phyloP scores from a whole-genome alignment of 2,113 vertebrate species.

The Callipepla squamata region DNA sequence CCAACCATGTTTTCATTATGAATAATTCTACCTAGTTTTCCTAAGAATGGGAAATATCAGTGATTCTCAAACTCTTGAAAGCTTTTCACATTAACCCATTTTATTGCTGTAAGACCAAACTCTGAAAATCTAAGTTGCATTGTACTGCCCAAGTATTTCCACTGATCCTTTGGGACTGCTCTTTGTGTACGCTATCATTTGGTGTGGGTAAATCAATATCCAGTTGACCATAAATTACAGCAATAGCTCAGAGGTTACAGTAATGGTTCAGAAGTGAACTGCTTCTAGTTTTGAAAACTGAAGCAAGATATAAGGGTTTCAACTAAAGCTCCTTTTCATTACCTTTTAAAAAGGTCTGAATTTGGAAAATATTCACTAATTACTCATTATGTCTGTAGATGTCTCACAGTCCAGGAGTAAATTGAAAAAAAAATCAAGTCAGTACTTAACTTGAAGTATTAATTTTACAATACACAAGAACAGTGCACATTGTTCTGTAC shows the following conservation, averaged over 20 bases:
- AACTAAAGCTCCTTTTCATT: neutral
- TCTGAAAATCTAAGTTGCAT: neutral
- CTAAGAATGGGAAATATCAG: neutral
- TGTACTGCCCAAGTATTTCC: neutral
- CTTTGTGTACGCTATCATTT: conserved; percentile 8
- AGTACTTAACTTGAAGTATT: conserved; percentile 63
- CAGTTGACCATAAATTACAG: neutral
- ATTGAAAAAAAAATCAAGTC: conserved; percentile 44
- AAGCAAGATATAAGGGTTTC: neutral
- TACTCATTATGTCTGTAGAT: conserved; percentile 59
- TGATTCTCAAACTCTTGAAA: neutral
- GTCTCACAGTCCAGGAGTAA: conserved; percentile 61
- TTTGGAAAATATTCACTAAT: conserved; percentile 57
- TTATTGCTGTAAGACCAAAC: neutral
- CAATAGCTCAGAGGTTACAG: conserved; percentile 15
- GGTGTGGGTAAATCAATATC: conserved; percentile 35
- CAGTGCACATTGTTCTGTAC: conserved; percentile 29
- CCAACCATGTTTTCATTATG: neutral
- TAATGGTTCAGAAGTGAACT: conserved; percentile 50
- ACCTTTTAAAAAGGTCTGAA: neutral
- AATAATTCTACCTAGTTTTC: neutral
- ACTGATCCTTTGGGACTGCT: neutral
- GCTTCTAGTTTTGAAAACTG: neutral
- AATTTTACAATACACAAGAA: neutral
- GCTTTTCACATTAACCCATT: neutral